Percentiles rank a stretch among this genome's conserved stretches.
phyloP scores from a whole-genome alignment of 2,113 vertebrate species.

The Tragelaphus buxtoni region DNA sequence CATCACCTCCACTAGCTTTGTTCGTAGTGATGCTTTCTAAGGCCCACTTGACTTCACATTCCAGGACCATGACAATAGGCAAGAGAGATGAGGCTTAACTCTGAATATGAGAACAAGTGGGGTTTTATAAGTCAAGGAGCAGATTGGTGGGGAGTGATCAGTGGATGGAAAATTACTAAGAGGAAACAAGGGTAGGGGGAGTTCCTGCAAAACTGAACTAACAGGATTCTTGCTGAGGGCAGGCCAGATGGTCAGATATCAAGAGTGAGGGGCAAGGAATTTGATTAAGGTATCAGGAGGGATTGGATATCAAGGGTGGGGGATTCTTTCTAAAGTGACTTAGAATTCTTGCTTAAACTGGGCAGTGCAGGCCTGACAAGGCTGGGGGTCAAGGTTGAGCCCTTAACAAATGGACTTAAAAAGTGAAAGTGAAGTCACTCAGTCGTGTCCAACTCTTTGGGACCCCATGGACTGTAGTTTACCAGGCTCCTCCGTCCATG shows the following conservation, averaged over 20 bases:
- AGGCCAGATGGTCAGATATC: neutral
- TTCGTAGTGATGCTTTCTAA: too few species aligned
- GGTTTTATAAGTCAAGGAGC: neutral
- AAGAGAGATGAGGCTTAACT: neutral
- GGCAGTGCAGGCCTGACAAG: neutral
- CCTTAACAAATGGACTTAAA: neutral
- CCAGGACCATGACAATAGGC: accelerated
- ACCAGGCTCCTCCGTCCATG: too few species aligned
- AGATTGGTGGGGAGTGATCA: too few species aligned
- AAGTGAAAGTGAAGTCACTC: too few species aligned
- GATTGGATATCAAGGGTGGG: neutral
- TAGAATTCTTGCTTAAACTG: neutral
- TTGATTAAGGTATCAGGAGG: neutral
- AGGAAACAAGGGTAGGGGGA: neutral
- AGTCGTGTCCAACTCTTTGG: too few species aligned
- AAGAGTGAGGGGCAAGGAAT: neutral
- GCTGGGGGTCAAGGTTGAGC: neutral
- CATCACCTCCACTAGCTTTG: too few species aligned
- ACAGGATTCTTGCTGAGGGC: neutral
- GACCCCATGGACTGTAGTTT: too few species aligned
- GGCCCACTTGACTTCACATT: too few species aligned
- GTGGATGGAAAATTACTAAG: neutral
- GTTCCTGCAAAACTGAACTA: neutral
- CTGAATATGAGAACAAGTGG: neutral
- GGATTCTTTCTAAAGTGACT: neutral